Conservation (phyloP, 2,888 invertebrate species). For the Acronicta leporina region DNA sequence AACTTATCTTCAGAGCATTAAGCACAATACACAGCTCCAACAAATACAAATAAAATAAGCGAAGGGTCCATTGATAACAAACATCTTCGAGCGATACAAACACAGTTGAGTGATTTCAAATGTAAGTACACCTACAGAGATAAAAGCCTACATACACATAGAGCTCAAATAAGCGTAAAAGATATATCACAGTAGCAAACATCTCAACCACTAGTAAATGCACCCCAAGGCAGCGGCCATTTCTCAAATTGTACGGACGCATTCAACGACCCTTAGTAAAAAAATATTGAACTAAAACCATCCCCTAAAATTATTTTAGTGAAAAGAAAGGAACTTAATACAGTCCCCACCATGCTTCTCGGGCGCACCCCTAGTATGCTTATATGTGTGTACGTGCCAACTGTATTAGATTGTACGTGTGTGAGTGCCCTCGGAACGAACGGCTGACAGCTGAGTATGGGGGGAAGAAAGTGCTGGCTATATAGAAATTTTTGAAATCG, state of each 20-base stretch:
- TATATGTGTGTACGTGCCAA: conserved; percentile 64
- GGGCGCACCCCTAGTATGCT: conserved; percentile 79
- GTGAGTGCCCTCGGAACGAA: conserved; percentile 80
- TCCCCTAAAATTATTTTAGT: conserved; percentile 89
- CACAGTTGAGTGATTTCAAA: conserved; percentile 34
- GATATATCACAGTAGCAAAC: conserved; percentile 66
- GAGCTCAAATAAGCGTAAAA: conserved; percentile 47
- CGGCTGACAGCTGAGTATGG: conserved; percentile 78
- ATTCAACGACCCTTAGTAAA: conserved; percentile 83
- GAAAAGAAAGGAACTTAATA: conserved; percentile 90
- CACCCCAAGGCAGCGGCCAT: conserved; percentile 75
- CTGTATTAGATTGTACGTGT: conserved; percentile 60
- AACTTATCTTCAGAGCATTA: not conserved
- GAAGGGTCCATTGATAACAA: conserved; percentile 8
- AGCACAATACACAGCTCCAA: not conserved
- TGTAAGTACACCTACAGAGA: conserved; percentile 24
- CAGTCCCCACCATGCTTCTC: conserved; percentile 85
- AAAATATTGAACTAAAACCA: conserved; percentile 88
- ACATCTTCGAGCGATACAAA: conserved; percentile 16
- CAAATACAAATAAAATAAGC: conserved; percentile 7
- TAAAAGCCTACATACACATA: conserved; percentile 21
- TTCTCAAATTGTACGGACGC: conserved; percentile 82
- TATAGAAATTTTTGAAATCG: no score
- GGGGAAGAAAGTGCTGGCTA: conserved; percentile 60
- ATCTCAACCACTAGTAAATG: conserved; percentile 72